phyloP scores from a whole-genome alignment of 2,888 invertebrate genomes.

The Hypena proboscidalis region DNA sequence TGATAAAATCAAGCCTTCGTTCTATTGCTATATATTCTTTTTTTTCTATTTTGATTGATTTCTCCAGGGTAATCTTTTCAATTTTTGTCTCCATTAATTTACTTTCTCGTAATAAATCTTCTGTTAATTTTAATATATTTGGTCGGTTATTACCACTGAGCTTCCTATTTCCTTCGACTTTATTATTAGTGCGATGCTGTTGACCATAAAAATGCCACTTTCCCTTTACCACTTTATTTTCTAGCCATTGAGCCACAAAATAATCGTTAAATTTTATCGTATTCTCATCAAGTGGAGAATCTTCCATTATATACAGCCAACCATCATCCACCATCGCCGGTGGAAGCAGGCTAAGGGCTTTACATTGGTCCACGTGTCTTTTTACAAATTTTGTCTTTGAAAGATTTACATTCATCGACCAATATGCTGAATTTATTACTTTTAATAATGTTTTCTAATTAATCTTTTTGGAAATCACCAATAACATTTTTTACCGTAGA shows the following conservation, averaged over 20 bases:
- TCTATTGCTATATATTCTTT: neutral
- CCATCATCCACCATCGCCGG: neutral
- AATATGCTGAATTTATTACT: slow-evolving; percentile 12
- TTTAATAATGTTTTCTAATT: slow-evolving; percentile 8
- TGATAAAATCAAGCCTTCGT: neutral
- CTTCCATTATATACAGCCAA: neutral
- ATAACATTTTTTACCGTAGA: slow-evolving; percentile 11
- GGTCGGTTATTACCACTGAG: neutral
- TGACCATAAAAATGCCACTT: neutral
- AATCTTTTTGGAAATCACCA: slow-evolving; percentile 8
- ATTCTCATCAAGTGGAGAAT: too few relatives aligned
- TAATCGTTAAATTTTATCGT: too few relatives aligned
- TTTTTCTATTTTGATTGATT: neutral
- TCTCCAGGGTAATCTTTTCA: neutral
- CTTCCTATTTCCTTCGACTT: slow-evolving; percentile 1
- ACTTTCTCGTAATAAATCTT: neutral
- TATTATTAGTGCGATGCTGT: slow-evolving; percentile 1
- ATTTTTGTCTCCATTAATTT: neutral
- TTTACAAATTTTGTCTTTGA: neutral
- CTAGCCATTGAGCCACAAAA: too few relatives aligned
- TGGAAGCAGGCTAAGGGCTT: neutral
- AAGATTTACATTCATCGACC: slow-evolving; percentile 5
- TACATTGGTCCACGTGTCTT: neutral
- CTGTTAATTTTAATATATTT: slow-evolving; percentile 2
- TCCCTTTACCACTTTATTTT: neutral